These are phyloP conservation scores for Furnarius figulus DNA, from an alignment of 2,113 vertebrate species.

Conservation along the genomic window DNA sequence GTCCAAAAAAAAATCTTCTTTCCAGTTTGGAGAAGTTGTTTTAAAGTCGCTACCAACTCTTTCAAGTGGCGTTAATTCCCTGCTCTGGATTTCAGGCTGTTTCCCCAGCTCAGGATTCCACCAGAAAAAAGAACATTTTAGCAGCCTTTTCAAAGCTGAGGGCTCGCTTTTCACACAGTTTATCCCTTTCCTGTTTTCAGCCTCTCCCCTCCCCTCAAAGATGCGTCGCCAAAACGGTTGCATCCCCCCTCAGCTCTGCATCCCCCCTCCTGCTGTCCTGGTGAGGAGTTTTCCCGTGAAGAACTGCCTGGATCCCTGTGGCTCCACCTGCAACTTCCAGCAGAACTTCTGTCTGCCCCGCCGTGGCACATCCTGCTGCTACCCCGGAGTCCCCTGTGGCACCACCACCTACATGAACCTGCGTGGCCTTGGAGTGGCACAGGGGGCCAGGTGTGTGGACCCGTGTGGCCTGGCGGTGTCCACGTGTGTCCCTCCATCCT, in stretches of 20 bases:
- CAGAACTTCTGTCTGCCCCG: neutral
- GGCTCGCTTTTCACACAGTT: neutral
- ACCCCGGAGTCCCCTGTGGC: neutral
- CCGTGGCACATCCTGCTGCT: rapidly evolving
- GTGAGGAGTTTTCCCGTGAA: neutral
- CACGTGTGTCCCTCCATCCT: too few species aligned
- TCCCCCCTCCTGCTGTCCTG: neutral
- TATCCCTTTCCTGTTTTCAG: neutral
- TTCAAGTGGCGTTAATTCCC: neutral
- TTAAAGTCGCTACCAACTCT: neutral
- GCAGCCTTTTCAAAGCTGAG: neutral
- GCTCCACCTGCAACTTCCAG: rapidly evolving
- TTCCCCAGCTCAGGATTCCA: rapidly evolving
- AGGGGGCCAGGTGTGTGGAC: too few species aligned
- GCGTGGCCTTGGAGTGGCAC: rapidly evolving
- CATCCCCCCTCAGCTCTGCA: neutral
- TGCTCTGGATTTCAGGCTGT: neutral
- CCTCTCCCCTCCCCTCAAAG: neutral
- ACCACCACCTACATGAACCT: neutral
- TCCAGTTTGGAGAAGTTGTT: neutral
- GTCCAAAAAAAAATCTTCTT: neutral
- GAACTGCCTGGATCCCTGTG: rapidly evolving
- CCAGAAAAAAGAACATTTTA: neutral
- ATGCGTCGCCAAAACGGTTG: neutral
- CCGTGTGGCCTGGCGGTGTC: too few species aligned